phyloP scores from a whole-genome alignment of 2,888 invertebrate species.

The Danaus chrysippus region DNA sequence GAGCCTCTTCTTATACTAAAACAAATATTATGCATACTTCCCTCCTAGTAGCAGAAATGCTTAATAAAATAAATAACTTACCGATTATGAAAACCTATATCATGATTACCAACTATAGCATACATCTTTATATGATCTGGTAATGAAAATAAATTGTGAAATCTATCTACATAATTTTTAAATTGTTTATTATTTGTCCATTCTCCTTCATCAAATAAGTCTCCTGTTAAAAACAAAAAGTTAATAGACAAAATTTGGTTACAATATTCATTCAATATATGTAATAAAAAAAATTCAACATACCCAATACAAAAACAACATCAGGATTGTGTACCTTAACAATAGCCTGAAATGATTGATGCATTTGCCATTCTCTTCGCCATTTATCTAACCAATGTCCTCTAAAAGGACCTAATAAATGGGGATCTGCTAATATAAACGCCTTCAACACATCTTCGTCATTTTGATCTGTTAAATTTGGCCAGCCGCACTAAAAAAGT shows the following conservation, averaged over 20 bases:
- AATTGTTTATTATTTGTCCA: constrained; percentile 90
- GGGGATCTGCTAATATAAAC: constrained; percentile 94
- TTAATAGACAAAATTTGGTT: background rate
- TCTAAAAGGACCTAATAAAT: constrained; percentile 89
- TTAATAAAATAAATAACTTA: constrained; percentile 53
- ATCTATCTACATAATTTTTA: constrained; percentile 86
- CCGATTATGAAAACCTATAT: constrained; percentile 98
- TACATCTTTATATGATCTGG: constrained; percentile 82
- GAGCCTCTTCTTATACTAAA: constrained; percentile 77
- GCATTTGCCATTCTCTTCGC: constrained; percentile 98
- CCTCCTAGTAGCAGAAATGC: constrained; percentile 5
- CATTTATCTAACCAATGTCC: constrained; percentile 98
- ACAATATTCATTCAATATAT: background rate
- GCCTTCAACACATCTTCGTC: constrained; percentile 79
- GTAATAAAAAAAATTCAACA: constrained; percentile 25
- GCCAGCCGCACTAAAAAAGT: constrained; percentile 85
- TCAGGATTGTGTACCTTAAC: constrained; percentile 89
- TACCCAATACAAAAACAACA: constrained; percentile 93
- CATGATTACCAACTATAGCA: constrained; percentile 96
- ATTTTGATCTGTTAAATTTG: constrained; percentile 52
- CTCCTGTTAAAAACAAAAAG: constrained; percentile 80
- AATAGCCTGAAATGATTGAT: constrained; percentile 92
- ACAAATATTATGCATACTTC: constrained; percentile 19
- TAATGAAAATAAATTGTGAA: constrained; percentile 87
- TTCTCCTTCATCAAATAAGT: constrained; percentile 96